Evolutionary conservation across 2,113 vertebrate genomes (phyloP).

Genomic region (Hippocampus comes): DNA sequence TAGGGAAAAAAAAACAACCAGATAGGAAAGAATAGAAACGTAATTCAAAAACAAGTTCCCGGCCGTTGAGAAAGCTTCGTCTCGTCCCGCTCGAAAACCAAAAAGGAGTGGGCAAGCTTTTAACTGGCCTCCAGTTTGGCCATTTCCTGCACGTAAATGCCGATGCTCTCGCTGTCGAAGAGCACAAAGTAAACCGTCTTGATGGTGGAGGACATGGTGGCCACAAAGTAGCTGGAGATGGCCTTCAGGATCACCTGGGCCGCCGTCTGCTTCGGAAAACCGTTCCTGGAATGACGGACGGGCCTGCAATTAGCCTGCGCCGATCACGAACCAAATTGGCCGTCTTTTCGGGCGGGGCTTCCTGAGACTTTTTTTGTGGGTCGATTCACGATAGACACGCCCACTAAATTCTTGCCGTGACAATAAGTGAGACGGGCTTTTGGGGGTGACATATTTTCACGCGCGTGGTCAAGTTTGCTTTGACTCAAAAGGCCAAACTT

Average conservation of each 20-base stretch:
- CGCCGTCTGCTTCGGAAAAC: slow-evolving; percentile 96
- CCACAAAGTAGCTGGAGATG: slow-evolving; percentile 97
- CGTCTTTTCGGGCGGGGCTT: neutral
- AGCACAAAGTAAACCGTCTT: slow-evolving; percentile 98
- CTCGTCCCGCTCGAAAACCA: slow-evolving; percentile 58
- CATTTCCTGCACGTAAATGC: slow-evolving; percentile 98
- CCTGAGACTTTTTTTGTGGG: neutral
- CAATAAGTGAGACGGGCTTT: neutral
- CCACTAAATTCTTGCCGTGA: neutral
- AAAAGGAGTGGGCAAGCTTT: slow-evolving; percentile 53
- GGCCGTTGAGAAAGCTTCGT: slow-evolving; percentile 57
- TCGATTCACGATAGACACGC: neutral
- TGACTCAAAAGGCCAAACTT: too few species aligned
- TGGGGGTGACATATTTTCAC: neutral
- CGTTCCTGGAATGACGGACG: slow-evolving; percentile 74
- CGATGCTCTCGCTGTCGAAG: slow-evolving; percentile 98
- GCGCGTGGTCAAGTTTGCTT: neutral
- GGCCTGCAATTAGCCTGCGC: too few species aligned
- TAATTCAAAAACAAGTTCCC: slow-evolving; percentile 59
- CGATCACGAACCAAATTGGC: neutral
- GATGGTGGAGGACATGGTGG: slow-evolving; percentile 98
- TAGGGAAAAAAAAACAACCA: slow-evolving; percentile 56
- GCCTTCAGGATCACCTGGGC: slow-evolving; percentile 97
- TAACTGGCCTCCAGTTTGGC: slow-evolving; percentile 93
- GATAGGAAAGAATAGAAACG: slow-evolving; percentile 63